Evolutionary conservation across 1,140 invertebrate genomes (phyloP).

Genomic region (Sminthurides bifidus): DNA sequence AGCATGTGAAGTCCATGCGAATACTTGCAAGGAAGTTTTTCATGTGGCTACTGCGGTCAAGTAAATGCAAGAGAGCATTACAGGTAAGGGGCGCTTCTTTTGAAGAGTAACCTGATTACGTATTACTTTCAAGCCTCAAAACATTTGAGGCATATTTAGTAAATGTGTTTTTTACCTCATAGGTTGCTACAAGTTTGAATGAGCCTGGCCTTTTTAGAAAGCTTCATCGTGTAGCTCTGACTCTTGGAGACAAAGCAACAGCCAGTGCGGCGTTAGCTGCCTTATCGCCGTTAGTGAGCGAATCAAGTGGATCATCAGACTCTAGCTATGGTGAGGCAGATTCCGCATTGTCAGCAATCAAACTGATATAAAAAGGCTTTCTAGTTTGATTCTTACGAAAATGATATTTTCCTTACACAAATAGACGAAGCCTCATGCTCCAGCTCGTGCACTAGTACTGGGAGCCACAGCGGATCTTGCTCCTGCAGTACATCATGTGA

Average conservation of each 20-base stretch:
- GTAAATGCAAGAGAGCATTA: slow-evolving; percentile 16
- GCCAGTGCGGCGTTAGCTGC: not conserved
- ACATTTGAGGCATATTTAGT: not conserved
- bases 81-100: slow-evolving; percentile 11
- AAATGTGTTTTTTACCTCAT: not conserved
- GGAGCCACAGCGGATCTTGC: not conserved
- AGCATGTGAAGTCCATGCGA: slow-evolving; percentile 20
- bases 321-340: not conserved
- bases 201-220: slow-evolving; percentile 16
- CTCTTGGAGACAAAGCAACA: slow-evolving; percentile 2
- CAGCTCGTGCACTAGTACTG: not conserved
- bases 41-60: slow-evolving; percentile 17
- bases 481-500: not conserved
- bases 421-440: not conserved
- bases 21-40: slow-evolving; percentile 24
- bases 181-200: slow-evolving; percentile 19
- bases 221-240: slow-evolving; percentile 7
- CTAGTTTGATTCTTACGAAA: not conserved
- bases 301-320: not conserved
- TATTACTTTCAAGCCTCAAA: not conserved
- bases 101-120: not conserved
- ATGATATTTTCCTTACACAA: not conserved
- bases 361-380: not conserved
- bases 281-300: not conserved
- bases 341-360: not conserved